Percentiles rank a stretch among this genome's conserved stretches.
These are phyloP conservation scores for Egretta garzetta DNA, from an alignment of 2,113 vertebrate species.

Conservation along the genomic window DNA sequence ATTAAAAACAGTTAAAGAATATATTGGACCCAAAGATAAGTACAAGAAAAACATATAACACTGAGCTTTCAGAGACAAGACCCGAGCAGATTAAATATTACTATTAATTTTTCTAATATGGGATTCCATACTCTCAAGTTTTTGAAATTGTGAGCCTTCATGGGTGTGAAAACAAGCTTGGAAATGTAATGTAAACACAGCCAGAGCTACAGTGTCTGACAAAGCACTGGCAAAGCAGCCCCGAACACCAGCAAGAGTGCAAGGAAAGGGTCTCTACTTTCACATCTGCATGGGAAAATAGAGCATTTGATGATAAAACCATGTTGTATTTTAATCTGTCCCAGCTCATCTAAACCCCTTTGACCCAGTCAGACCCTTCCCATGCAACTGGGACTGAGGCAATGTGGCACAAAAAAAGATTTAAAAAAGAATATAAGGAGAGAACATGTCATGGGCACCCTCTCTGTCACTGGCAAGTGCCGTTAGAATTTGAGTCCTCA, in stretches of 20 bases:
- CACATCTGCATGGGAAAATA: not conserved
- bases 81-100: not conserved
- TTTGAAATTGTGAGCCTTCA: not conserved
- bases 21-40: not conserved
- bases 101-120: not conserved
- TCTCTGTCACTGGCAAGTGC: not conserved
- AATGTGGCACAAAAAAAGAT: not conserved
- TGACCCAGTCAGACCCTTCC: not conserved
- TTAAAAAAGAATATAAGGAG: not conserved
- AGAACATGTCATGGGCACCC: not conserved
- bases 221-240: not conserved
- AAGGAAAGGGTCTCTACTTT: not conserved
- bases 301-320: not conserved
- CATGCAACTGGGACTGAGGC: not conserved
- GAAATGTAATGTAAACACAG: not conserved
- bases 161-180: not conserved
- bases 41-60: not conserved
- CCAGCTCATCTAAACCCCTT: not conserved
- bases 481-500: not conserved
- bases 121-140: not conserved
- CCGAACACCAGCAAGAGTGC: not conserved
- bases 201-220: not conserved
- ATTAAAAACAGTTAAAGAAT: not conserved
- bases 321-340: not conserved
- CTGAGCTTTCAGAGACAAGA: not conserved